Conservation (phyloP, 2,888 invertebrate genomes). For the Agrotis ipsilon region DNA sequence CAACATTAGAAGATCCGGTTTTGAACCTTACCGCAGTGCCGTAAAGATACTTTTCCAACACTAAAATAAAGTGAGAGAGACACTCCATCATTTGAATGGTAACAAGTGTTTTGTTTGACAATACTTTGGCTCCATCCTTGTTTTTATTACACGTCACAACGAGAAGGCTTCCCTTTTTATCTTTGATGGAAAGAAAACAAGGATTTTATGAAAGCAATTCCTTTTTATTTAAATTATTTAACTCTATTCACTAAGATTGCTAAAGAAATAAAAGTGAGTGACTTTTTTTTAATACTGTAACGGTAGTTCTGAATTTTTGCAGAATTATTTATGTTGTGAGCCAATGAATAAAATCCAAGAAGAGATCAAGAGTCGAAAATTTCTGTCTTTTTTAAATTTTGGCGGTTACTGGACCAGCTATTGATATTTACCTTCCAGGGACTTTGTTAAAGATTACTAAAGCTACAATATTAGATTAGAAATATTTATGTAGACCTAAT, state of each 20-base stretch:
- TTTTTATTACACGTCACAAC: constrained; percentile 21
- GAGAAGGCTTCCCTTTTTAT: constrained; percentile 22
- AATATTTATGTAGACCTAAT: no score
- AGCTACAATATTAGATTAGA: no score
- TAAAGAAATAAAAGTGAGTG: no score
- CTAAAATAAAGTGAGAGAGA: constrained; percentile 16
- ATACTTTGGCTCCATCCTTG: constrained; percentile 21
- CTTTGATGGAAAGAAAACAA: constrained; percentile 28
- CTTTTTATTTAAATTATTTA: constrained; percentile 9
- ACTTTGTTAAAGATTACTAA: no score
- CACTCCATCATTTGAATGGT: constrained; percentile 15
- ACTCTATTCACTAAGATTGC: constrained; percentile 6
- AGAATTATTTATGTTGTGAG: no score
- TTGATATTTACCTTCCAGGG: no score
- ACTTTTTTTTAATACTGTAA: no score
- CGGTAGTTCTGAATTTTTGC: no score
- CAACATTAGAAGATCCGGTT: not conserved
- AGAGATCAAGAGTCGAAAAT: no score
- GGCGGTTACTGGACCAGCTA: no score
- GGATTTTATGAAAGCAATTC: not conserved
- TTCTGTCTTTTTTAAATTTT: no score
- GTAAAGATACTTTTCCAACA: not conserved
- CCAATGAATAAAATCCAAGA: no score
- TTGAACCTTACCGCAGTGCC: not conserved
- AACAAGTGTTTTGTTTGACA: constrained; percentile 30